A percentile compares a stretch with the other conserved stretches of the same genome.
Conservation (phyloP, 2,888 invertebrate genomes). For the Stratiomys singularior region DNA sequence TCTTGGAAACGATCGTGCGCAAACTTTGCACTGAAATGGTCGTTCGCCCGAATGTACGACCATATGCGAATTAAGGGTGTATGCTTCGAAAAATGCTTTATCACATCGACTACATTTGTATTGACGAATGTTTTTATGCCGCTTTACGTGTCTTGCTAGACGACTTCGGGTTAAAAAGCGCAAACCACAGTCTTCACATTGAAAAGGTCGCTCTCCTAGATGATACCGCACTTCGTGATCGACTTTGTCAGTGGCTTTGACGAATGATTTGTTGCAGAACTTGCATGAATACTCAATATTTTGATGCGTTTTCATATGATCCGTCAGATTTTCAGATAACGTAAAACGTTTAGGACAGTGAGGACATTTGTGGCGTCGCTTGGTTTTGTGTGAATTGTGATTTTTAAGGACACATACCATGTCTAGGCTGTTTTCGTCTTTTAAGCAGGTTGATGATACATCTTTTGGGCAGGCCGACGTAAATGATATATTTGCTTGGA, state of each 20-base stretch:
- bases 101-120: conserved; percentile 58
- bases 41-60: conserved; percentile 60
- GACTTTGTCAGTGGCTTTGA: conserved; percentile 57
- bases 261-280: conserved; percentile 57
- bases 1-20: conserved; percentile 57
- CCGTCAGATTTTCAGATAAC: background rate
- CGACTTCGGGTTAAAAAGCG: conserved; percentile 58
- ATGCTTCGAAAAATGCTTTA: conserved; percentile 58
- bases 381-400: background rate
- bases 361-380: background rate
- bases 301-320: conserved; percentile 30
- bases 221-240: conserved; percentile 57
- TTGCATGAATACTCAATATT: conserved; percentile 24
- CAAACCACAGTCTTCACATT: conserved; percentile 61
- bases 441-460: too few relatives aligned
- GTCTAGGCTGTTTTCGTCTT: too few relatives aligned
- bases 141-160: conserved; percentile 57
- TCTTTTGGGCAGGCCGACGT: too few relatives aligned
- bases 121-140: conserved; percentile 60
- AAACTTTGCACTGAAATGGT: conserved; percentile 54
- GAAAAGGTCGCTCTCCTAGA: conserved; percentile 58
- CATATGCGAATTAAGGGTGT: conserved; percentile 58
- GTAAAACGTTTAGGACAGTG: conserved; percentile 37
- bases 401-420: too few relatives aligned
- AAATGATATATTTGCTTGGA: too few relatives aligned